A percentile compares a stretch with the other conserved stretches of the same genome.
These are phyloP conservation scores for Trigoniulus corallinus DNA, from an alignment of 1,140 invertebrate genomes.

Conservation along the genomic window DNA sequence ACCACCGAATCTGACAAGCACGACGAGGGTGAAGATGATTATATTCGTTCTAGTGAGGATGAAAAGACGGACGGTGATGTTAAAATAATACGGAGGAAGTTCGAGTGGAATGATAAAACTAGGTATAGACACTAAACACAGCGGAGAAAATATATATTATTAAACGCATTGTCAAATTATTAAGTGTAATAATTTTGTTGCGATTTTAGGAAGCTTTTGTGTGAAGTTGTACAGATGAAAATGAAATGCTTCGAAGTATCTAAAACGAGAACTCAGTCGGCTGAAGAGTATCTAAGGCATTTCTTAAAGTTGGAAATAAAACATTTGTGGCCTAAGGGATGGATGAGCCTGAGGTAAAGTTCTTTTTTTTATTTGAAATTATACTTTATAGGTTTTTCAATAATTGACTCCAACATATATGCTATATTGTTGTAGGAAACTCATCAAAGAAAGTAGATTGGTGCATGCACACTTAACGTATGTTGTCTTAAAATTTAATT, in stretches of 20 bases:
- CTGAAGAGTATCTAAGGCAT: slow-evolving; percentile 33
- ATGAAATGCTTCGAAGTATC: slow-evolving; percentile 31
- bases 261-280: slow-evolving; percentile 32
- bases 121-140: too few relatives aligned
- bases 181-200: background rate
- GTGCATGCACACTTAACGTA: slow-evolving; percentile 18
- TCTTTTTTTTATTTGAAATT: too few relatives aligned
- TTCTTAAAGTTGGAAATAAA: slow-evolving; percentile 36
- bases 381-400: too few relatives aligned
- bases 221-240: slow-evolving; percentile 31
- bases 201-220: slow-evolving; percentile 26
- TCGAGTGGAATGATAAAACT: slow-evolving; percentile 12
- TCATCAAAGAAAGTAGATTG: slow-evolving; percentile 22
- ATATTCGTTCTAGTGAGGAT: slow-evolving; percentile 9
- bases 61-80: slow-evolving; percentile 9
- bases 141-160: too few relatives aligned
- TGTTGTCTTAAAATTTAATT: slow-evolving; percentile 7
- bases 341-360: slow-evolving; percentile 31
- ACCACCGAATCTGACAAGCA: background rate
- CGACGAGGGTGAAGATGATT: slow-evolving; percentile 7
- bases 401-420: too few relatives aligned
- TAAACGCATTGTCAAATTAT: too few relatives aligned
- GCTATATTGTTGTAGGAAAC: slow-evolving; percentile 16
- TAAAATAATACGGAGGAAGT: slow-evolving; percentile 8
- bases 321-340: slow-evolving; percentile 38